Evolutionary conservation across 2,113 vertebrate species (phyloP), one percentile per base, ranked within the genome.

Genomic region (Mormoops blainvillei): DNA sequence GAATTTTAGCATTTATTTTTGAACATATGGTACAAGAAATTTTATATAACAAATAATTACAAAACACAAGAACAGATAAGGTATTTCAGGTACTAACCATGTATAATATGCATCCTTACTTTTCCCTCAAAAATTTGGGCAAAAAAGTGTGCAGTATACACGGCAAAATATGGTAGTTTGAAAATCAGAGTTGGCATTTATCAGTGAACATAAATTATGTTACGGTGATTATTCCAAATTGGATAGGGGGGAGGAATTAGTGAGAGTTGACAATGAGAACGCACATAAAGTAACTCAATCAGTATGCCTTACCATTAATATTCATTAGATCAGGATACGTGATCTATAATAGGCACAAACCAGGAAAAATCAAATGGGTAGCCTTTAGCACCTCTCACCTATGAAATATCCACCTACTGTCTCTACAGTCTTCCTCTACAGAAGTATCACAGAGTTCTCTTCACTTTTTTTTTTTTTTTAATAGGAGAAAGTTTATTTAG

Each of bases 111-210:
- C 58, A 61, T 28, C 58, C 58, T 61, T 61, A 61, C 28, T 28
- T 61, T 28, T 61, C 10, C 24, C 58, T 28, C 58, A 61, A 61
- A 61, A 61, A 28, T 61, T 26, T 61, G 58, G 58, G 58, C 24
- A 61, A 58, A 61, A 56, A 61, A 26, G 11, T 61, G 22, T 26
- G 28, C 58, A 61, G 26, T 28, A 61, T 61, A 26, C 58, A 61
- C 24, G 11, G 58, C 10, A 61, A 61, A 61, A 61, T 28, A 61
- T 26, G 9, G 28, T 61, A 52, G 2, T 94, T 80, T 92, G 82
- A 90, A 97, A 77, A 93, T 78, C 38, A 87, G 70, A 87, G 19
- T 91, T 95, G 58, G 41, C 80, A 85, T 77, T 90, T 95, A 73
- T 90, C n/a, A 91, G 0, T 87, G 36, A 87, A 58, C 74, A 77